Evolutionary conservation across 2,113 vertebrate species (phyloP), one percentile per base, ranked within the genome.

Genomic region (Menura novaehollandiae): DNA sequence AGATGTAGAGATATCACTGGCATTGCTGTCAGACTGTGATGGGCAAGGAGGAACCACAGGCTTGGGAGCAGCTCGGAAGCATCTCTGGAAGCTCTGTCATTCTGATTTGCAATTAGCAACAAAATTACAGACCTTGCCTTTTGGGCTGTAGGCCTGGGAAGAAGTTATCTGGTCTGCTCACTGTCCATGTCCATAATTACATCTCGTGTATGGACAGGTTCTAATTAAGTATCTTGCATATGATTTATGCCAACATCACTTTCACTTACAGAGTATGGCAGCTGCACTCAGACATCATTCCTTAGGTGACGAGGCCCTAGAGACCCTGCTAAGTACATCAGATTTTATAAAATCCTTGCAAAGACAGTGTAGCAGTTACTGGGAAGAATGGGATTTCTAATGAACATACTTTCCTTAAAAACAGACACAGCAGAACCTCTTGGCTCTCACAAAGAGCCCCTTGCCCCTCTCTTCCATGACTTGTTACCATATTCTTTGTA

Each of bases 31-130:
- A 91, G 66, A 21, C 1, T 24, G 47, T 30, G 71, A 44, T 12
- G 33, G 0, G 16, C 19, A 78, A 60, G 81, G 49, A 77, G 71
- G 67, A 76, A 19, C n/a, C 2, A 0, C 0, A 1, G 47, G 39
- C 9, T 68, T 1, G 0, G 62, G 53, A 79, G 75, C 53, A 76
- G 67, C 35, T 72, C 3, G 0, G 49, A 39, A 49, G 76, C 47
- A 79, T 32, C 78, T 74, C 59, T 68, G 89, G 69, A 81, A 81
- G 66, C 52, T 81, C 73, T 85, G 81, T 10, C 26, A 13, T 14
- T 62, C 49, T 27, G 9, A 15, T 75, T 69, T 88, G 32, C 73
- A 79, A 11, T 23, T 7, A 26, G 28, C 16, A 62, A 74, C 21
- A 74, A 62, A 63, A 59, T 39, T 13, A 71, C 4, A 32, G 20